Evolutionary conservation across 1,140 invertebrate genomes (phyloP).

Genomic region (Lordiphosa mommai): DNA sequence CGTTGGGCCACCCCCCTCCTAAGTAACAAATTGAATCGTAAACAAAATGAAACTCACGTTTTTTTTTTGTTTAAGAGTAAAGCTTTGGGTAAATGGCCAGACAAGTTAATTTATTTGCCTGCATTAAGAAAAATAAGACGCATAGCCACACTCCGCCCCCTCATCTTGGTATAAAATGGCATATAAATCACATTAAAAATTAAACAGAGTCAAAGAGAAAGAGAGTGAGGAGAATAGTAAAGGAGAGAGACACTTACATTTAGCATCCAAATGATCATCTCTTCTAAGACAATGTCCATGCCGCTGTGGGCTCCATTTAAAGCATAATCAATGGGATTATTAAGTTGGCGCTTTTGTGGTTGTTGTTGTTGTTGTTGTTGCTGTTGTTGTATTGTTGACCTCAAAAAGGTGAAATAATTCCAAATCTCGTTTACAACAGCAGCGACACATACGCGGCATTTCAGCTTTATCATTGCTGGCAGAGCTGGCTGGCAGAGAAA

Average conservation of each 20-base stretch:
- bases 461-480: constrained; percentile 19
- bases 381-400: constrained; percentile 14
- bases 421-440: constrained; percentile 55
- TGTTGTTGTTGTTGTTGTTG: constrained; percentile 5
- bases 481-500: constrained; percentile 26
- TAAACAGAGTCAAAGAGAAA: constrained; percentile 44
- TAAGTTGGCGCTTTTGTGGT: constrained; percentile 35
- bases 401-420: constrained; percentile 55
- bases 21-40: constrained; percentile 10
- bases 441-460: constrained; percentile 56
- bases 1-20: not conserved
- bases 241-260: constrained; percentile 56
- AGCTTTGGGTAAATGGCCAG: constrained; percentile 11
- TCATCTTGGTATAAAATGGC: constrained; percentile 11
- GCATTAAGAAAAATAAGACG: constrained; percentile 21
- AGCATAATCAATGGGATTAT: constrained; percentile 62
- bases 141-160: not conserved
- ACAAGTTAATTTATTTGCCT: constrained; percentile 61
- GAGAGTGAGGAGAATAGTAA: too few relatives aligned
- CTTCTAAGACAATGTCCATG: constrained; percentile 60
- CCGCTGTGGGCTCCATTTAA: constrained; percentile 48
- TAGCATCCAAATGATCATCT: constrained; percentile 63
- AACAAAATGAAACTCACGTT: constrained; percentile 5
- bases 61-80: not conserved
- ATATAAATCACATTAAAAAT: constrained; percentile 77